phyloP scores from a whole-genome alignment of 2,113 vertebrate genomes.

The Tyto alba region DNA sequence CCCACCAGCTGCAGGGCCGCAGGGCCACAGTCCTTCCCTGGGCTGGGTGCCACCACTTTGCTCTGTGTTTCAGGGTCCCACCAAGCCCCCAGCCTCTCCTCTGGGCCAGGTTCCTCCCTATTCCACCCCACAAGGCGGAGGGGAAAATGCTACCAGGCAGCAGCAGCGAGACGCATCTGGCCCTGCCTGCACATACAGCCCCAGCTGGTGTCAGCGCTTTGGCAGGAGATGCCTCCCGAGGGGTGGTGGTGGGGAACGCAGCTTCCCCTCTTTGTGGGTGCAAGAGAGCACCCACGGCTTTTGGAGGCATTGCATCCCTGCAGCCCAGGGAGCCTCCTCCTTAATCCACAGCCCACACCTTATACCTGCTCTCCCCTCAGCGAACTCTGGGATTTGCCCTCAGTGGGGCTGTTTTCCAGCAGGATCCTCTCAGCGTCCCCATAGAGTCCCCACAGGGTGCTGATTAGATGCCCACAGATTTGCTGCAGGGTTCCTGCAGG shows the following conservation, averaged over 20 bases:
- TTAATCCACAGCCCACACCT: neutral
- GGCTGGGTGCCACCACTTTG: neutral
- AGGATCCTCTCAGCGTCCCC: neutral
- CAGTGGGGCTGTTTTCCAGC: neutral
- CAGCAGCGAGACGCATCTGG: neutral
- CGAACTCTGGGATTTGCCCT: neutral
- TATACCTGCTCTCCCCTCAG: rapidly evolving
- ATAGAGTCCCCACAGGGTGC: neutral
- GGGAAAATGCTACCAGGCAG: neutral
- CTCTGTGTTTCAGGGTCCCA: neutral
- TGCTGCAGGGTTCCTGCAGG: neutral
- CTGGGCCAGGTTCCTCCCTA: neutral
- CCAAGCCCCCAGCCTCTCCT: neutral
- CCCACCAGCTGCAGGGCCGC: neutral
- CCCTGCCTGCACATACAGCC: neutral
- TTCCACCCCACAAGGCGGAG: neutral
- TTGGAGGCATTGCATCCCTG: neutral
- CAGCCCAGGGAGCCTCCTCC: neutral
- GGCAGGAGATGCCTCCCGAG: neutral
- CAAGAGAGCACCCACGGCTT: neutral
- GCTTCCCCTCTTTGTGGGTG: neutral
- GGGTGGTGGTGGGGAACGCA: neutral
- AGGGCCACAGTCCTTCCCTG: neutral
- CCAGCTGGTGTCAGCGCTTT: neutral
- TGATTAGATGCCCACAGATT: neutral